Conservation (phyloP, 2,888 invertebrate genomes). For the Tenthredo amoena region DNA sequence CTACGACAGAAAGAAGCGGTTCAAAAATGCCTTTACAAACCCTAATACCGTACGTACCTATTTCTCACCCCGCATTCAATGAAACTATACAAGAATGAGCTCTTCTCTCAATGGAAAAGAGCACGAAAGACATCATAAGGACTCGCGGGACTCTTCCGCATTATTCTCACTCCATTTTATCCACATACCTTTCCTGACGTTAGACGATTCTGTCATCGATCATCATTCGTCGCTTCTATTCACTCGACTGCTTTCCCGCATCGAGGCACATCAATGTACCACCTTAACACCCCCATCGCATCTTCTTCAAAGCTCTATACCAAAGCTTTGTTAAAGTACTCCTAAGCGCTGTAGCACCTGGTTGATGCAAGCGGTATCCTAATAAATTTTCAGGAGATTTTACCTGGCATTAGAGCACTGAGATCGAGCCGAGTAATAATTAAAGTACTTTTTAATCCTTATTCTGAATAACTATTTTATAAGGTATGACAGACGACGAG, state of each 20-base stretch:
- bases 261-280: slow-evolving; percentile 9
- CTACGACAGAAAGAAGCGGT: not conserved
- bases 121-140: not conserved
- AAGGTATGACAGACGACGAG: not conserved
- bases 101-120: not conserved
- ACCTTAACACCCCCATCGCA: slow-evolving; percentile 26
- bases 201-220: slow-evolving; percentile 38
- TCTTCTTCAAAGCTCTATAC: slow-evolving; percentile 34
- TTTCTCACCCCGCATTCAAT: not conserved
- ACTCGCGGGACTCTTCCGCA: not conserved
- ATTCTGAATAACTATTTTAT: not conserved
- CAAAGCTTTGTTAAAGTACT: slow-evolving; percentile 18
- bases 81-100: not conserved
- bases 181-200: not conserved
- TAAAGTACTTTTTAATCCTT: not conserved
- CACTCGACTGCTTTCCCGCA: slow-evolving; percentile 13
- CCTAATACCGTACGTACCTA: not conserved
- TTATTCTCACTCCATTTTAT: slow-evolving; percentile 19
- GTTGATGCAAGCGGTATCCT: not conserved
- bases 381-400: not conserved
- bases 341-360: not conserved
- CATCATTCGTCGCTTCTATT: slow-evolving; percentile 50
- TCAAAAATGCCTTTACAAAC: not conserved
- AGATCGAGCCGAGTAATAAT: not conserved
- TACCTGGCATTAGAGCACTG: not conserved